Evolutionary conservation across 2,113 vertebrate species (phyloP), one percentile per base, ranked within the genome.

Genomic region (Petaurus breviceps): DNA sequence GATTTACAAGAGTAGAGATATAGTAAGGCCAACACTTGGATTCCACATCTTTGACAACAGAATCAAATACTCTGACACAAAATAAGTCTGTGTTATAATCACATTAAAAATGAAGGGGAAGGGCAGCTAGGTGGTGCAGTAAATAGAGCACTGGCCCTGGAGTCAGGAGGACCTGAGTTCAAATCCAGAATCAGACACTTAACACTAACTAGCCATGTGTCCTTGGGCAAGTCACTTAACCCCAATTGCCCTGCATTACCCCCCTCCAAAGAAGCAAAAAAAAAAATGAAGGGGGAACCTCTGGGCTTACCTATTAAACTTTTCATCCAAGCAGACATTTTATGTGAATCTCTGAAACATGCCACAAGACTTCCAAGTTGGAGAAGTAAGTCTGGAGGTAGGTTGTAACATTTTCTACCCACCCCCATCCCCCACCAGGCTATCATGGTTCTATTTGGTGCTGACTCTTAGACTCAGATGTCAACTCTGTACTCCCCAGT

Each of bases 301-400:
- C 61, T 89, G 28, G 19, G 91, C 93, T 93, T 97, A 90, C 68
- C 97, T 94, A 89, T 96, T 94, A 16, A 91, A 90, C 49, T 77
- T 77, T 77, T 77, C 14, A 77, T 92, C 22, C 43, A n/a, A 91
- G 28, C 84, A 95, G 37, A 49, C 95, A n/a, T 93, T 25, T 95
- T 95, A 94, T 97, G 31, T 92, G 92, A 91, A 95, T 97, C 92
- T 96, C 91, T 96, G 95, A 94, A 57, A 96, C 93, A 97, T 53
- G 61, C 49, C 93, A 53, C 24, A 68, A 90, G 37, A 68, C 94
- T 93, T 97, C 93, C 94, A 96, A 96, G 96, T 92, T 93, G 91
- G 94, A 95, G 61, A 97, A 96, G 54, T 89, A 97, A 97, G 90
- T 51, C n/a, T 93, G 57, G 91, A 93, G 0, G 0, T 97, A 94